phyloP scores from a whole-genome alignment of 2,888 invertebrate genomes.

The Labia minor region DNA sequence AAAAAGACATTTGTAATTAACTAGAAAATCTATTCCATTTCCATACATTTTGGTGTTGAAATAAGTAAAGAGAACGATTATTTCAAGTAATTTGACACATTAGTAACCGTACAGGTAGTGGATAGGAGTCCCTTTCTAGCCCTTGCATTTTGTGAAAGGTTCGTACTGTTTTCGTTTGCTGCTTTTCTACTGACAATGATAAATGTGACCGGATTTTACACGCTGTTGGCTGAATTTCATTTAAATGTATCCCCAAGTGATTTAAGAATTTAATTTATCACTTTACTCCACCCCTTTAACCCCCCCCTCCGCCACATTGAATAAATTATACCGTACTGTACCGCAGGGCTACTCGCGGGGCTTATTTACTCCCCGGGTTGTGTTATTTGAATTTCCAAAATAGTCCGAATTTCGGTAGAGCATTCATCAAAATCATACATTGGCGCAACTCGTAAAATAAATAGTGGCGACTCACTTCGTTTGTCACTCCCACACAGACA shows the following conservation, averaged over 20 bases:
- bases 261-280: constrained; percentile 13
- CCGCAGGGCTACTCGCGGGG: constrained; percentile 13
- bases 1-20: too few species aligned
- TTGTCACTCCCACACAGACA: background rate
- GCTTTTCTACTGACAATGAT: background rate
- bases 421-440: background rate
- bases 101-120: too few species aligned
- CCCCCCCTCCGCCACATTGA: background rate
- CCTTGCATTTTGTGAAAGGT: background rate
- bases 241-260: constrained; percentile 13
- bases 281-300: too few species aligned
- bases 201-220: constrained; percentile 13
- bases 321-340: background rate
- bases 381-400: constrained; percentile 13
- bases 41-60: too few species aligned
- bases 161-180: background rate
- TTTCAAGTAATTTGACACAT: too few species aligned
- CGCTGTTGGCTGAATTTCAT: constrained; percentile 13
- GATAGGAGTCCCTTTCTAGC: too few species aligned
- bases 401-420: constrained; percentile 13
- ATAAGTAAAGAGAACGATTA: too few species aligned
- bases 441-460: background rate
- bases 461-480: background rate
- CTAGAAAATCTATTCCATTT: too few species aligned
- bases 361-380: background rate